Percentiles rank a stretch among this genome's conserved stretches.
phyloP scores from a whole-genome alignment of 2,797 vertebrate genomes.

The Argya squamiceps region DNA sequence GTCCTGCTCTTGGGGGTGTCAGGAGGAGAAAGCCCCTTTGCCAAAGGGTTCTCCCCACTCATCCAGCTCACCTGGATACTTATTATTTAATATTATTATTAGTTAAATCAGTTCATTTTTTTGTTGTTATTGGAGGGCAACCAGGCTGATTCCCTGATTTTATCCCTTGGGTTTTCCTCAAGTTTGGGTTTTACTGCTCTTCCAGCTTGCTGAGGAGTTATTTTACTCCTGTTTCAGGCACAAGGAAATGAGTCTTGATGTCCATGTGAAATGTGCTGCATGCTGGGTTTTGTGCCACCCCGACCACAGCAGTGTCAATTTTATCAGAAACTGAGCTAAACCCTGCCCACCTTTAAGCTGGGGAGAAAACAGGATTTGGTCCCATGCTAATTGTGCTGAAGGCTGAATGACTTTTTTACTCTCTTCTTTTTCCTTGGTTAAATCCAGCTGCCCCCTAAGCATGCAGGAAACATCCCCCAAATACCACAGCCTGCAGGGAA shows the following conservation, averaged over 20 bases:
- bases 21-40: not conserved
- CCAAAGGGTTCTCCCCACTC: not conserved
- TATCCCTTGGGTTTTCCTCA: not conserved
- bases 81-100: not conserved
- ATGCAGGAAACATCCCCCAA: not conserved
- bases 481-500: not conserved
- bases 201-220: not conserved
- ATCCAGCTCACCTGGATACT: not conserved
- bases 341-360: not conserved
- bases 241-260: not conserved
- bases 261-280: not conserved
- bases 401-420: not conserved
- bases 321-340: not conserved
- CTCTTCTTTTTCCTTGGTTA: not conserved
- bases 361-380: not conserved
- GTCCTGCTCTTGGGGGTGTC: not conserved
- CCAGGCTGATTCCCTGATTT: not conserved
- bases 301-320: not conserved
- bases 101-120: not conserved
- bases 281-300: not conserved
- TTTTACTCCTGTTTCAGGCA: not conserved
- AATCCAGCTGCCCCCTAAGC: not conserved
- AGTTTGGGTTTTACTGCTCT: not conserved
- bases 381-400: not conserved
- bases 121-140: not conserved